Evolutionary conservation across 2,888 invertebrate species (phyloP), one percentile per base, ranked within the genome.

Genomic region (Hyposoter dolosus): DNA sequence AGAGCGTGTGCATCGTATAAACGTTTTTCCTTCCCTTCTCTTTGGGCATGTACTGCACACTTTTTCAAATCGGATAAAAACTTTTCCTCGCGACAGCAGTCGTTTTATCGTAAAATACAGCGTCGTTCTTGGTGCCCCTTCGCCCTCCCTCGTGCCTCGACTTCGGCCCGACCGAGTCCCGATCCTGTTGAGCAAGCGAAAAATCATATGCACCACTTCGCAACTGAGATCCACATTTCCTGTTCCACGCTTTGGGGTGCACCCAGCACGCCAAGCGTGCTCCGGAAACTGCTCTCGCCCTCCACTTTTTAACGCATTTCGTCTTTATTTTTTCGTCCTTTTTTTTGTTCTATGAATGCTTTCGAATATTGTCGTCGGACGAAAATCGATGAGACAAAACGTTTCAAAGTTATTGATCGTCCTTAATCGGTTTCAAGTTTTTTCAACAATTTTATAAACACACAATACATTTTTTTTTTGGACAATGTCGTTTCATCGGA

Each of bases 141-240:
- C 3, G 35, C 35, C 63, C 74, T 53, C 75, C n/a, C 32, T 40
- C 53, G 17, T 32, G 40, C 32, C 50, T 74, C 50, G 32, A 63
- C 35, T 35, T 35, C 35, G 35, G 5, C 35, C 35, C 5, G 4
- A 1, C 35, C 35, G 35, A 35, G 35, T 35, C 69, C 7, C 45
- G n/a, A 40, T 47, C 9, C 56, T 47, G 45, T 65, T 63, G 80
- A 74, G 82, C 71, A 79, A 82, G 84, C 84, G 71, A 84, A 80
- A 85, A 91, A 92, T 92, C 90, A 92, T 89, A 92, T 91, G 92
- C 92, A 88, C 90, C 92, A 90, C 89, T 92, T 91, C 90, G 90
- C 89, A 87, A 87, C 89, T 85, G 88, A 91, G 90, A 91, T 91
- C 89, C 90, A 89, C 92, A 89, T 89, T 92, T 92, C 91, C 92